Conservation (phyloP, 1,140 invertebrate genomes). For the Lepidurus apus region DNA sequence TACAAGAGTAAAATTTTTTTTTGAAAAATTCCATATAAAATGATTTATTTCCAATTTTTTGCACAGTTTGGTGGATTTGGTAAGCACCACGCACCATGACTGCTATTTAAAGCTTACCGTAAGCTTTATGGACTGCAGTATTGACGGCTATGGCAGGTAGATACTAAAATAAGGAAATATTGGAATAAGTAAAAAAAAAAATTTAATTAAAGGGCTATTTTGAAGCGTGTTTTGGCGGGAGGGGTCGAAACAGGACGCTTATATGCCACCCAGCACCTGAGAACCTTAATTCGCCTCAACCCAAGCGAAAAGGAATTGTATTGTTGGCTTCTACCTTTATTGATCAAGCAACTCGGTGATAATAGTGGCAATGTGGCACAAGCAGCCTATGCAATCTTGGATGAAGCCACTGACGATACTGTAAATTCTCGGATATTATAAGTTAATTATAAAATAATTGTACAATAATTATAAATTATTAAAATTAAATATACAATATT, state of each 20-base stretch:
- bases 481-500: too few relatives aligned
- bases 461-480: too few relatives aligned
- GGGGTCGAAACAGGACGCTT: slow-evolving; percentile 67
- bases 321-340: slow-evolving; percentile 72
- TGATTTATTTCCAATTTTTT: slow-evolving; percentile 35
- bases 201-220: slow-evolving; percentile 52
- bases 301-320: slow-evolving; percentile 51
- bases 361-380: slow-evolving; percentile 65
- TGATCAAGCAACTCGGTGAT: slow-evolving; percentile 77
- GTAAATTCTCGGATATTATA: slow-evolving; percentile 51
- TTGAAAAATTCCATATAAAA: slow-evolving; percentile 44
- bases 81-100: slow-evolving; percentile 75
- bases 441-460: too few relatives aligned
- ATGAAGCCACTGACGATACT: slow-evolving; percentile 83
- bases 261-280: slow-evolving; percentile 84
- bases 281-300: slow-evolving; percentile 69
- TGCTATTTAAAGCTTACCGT: slow-evolving; percentile 88
- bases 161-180: slow-evolving; percentile 38
- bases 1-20: slow-evolving; percentile 25
- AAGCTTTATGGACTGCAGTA: slow-evolving; percentile 78
- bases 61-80: slow-evolving; percentile 68
- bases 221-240: slow-evolving; percentile 61
- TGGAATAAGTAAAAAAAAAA: too few relatives aligned
- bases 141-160: slow-evolving; percentile 62
- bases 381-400: slow-evolving; percentile 72